Conservation (phyloP, 2,888 invertebrate genomes). For the Volucella zonaria region DNA sequence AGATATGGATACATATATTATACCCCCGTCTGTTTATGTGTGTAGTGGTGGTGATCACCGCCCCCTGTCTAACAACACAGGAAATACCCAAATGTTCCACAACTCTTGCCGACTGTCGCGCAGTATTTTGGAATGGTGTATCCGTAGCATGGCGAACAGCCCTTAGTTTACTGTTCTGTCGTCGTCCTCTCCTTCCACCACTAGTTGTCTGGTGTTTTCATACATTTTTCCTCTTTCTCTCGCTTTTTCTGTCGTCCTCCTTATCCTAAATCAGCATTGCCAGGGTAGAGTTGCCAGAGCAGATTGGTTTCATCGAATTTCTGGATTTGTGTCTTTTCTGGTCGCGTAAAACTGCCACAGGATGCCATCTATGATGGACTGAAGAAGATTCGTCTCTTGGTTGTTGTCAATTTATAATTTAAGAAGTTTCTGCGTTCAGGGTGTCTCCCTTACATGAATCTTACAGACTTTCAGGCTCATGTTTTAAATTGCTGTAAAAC, state of each 20-base stretch:
- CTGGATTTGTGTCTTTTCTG: too few species aligned
- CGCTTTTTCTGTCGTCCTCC: slow-evolving; percentile 12
- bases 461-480: too few species aligned
- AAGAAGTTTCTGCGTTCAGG: too few species aligned
- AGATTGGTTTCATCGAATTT: neutral
- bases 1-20: slow-evolving; percentile 6
- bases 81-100: slow-evolving; percentile 59
- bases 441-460: too few species aligned
- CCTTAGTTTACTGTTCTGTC: neutral
- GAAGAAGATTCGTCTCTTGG: too few species aligned
- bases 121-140: slow-evolving; percentile 37
- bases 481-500: too few species aligned
- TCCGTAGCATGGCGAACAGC: neutral
- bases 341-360: too few species aligned
- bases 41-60: slow-evolving; percentile 33
- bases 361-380: too few species aligned
- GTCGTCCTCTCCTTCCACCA: neutral
- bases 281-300: slow-evolving; percentile 30
- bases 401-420: too few species aligned
- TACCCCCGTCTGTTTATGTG: slow-evolving; percentile 4
- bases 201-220: slow-evolving; percentile 25
- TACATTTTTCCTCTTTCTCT: slow-evolving; percentile 15
- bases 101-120: slow-evolving; percentile 21
- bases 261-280: slow-evolving; percentile 13
- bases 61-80: slow-evolving; percentile 54